Conservation (phyloP, 1,140 invertebrate species). For the Drosophila erecta region DNA sequence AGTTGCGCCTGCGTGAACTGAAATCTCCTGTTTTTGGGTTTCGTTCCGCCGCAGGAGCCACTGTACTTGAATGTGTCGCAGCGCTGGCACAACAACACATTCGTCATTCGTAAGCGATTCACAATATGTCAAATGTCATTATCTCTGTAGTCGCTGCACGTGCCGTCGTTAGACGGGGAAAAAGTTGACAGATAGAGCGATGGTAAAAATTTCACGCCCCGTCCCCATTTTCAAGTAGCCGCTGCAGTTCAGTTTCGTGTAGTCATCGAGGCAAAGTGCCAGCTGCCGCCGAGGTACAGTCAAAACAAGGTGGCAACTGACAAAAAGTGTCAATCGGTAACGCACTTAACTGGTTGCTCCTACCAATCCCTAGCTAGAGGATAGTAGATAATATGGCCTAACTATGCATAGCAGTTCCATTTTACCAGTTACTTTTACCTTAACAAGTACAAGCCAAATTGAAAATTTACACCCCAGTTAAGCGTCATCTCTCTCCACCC, state of each 20-base stretch:
- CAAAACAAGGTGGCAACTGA: conserved; percentile 11
- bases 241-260: conserved; percentile 29
- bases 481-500: neutral
- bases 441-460: no score
- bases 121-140: conserved; percentile 76
- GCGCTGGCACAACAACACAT: conserved; percentile 76
- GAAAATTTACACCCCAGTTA: no score
- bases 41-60: conserved; percentile 10
- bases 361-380: neutral
- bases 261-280: conserved; percentile 39
- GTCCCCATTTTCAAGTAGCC: conserved; percentile 46
- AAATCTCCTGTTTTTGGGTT: conserved; percentile 1
- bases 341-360: neutral
- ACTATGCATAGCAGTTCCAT: no score
- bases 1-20: conserved; percentile 48
- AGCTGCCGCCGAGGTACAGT: conserved; percentile 42
- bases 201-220: conserved; percentile 44
- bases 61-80: conserved; percentile 73
- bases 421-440: no score
- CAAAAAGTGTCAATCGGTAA: conserved; percentile 1
- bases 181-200: conserved; percentile 11
- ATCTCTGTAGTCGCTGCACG: conserved; percentile 47
- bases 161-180: neutral
- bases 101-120: conserved; percentile 72
- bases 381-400: neutral